Evolutionary conservation across 2,888 invertebrate genomes (phyloP).

Genomic region (Pristionchus entomophagus): DNA sequence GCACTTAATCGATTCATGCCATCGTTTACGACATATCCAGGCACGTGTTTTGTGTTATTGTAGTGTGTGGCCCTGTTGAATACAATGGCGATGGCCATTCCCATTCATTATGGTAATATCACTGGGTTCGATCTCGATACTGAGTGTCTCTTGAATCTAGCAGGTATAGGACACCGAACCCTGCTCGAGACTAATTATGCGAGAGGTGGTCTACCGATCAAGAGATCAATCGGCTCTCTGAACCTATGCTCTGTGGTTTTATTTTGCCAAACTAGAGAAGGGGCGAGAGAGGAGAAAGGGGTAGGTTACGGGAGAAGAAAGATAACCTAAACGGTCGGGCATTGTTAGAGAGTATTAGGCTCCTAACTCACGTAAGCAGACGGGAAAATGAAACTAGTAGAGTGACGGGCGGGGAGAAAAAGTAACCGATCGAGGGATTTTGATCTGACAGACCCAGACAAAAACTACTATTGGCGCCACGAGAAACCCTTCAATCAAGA

Average conservation of each 20-base stretch:
- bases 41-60: neutral
- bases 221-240: neutral
- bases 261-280: neutral
- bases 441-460: slow-evolving; percentile 4
- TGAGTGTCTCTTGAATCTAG: neutral
- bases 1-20: neutral
- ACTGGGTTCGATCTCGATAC: neutral
- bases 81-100: too few species aligned
- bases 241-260: neutral
- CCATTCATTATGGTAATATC: slow-evolving; percentile 30
- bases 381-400: neutral
- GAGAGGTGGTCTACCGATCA: neutral
- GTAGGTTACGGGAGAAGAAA: neutral
- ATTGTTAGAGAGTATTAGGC: slow-evolving; percentile 28
- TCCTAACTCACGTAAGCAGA: neutral
- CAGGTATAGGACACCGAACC: neutral
- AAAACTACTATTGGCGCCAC: neutral
- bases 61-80: neutral
- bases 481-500: slow-evolving; percentile 6
- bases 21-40: neutral
- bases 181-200: slow-evolving; percentile 20
- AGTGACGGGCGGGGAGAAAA: neutral
- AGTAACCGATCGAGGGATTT: neutral
- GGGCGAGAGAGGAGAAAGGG: neutral
- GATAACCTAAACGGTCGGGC: neutral